Conservation (phyloP, 2,797 vertebrate species). For the Pseudopleuronectes americanus region DNA sequence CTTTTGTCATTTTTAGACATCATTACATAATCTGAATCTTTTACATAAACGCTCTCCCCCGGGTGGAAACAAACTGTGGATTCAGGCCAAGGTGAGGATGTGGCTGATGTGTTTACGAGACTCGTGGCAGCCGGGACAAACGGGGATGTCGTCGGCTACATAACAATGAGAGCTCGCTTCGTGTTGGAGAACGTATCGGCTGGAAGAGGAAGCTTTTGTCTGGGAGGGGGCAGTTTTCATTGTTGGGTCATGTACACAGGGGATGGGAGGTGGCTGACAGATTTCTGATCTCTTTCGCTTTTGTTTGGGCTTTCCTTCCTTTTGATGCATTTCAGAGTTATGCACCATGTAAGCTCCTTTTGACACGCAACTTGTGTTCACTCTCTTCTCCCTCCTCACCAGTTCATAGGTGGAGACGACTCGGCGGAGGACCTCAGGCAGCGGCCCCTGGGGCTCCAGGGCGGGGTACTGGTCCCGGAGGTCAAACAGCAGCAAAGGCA, state of each 20-base stretch:
- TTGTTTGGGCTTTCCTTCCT: conserved; percentile 49
- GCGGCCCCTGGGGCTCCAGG: conserved; percentile 92
- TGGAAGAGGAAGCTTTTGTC: conserved; percentile 51
- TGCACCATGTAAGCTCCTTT: background rate
- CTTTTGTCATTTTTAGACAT: conserved; percentile 42
- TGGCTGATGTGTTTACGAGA: conserved; percentile 31
- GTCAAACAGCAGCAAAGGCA: conserved; percentile 89
- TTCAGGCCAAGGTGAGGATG: conserved; percentile 49
- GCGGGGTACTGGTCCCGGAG: conserved; percentile 89
- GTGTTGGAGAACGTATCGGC: conserved; percentile 5
- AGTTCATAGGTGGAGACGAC: conserved; percentile 90
- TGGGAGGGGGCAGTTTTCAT: conserved; percentile 14
- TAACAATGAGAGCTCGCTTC: conserved; percentile 45
- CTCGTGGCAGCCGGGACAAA: conserved; percentile 26
- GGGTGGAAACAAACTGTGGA: conserved; percentile 28
- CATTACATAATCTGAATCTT: conserved; percentile 44
- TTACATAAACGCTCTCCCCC: conserved; percentile 34
- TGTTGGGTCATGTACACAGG: conserved; percentile 44
- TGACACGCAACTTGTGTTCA: background rate
- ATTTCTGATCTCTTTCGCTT: conserved; percentile 31
- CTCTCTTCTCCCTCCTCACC: conserved; percentile 80
- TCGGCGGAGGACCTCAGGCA: conserved; percentile 93
- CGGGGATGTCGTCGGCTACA: conserved; percentile 26
- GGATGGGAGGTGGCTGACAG: conserved; percentile 26
- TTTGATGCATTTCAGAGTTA: conserved; percentile 25